These are phyloP conservation scores for Drosophila meridionalis DNA, from an alignment of 2,888 invertebrate species.

Conservation along the genomic window DNA sequence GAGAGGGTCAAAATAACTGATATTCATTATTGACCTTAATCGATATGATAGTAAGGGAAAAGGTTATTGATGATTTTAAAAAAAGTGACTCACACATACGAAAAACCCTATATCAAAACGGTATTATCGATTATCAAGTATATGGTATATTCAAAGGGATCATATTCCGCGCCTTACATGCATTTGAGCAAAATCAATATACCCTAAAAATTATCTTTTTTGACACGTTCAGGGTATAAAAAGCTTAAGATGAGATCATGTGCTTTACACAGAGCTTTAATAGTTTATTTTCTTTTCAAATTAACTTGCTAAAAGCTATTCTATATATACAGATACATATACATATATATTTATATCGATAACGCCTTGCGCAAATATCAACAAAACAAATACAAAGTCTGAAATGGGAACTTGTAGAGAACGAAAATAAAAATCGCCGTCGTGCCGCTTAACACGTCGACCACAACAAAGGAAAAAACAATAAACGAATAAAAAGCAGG, in stretches of 20 bases:
- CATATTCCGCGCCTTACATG: neutral
- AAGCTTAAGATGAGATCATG: constrained; percentile 63
- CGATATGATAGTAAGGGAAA: neutral
- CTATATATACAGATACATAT: neutral
- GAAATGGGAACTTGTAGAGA: constrained; percentile 9
- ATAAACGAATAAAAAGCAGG: constrained; percentile 18
- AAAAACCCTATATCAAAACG: neutral
- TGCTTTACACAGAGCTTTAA: constrained; percentile 37
- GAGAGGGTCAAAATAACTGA: neutral
- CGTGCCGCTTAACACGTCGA: constrained; percentile 67
- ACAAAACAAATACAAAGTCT: constrained; percentile 46
- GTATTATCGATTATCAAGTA: neutral
- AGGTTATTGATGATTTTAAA: neutral
- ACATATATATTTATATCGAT: constrained; percentile 12
- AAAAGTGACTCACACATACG: neutral
- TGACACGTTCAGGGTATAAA: neutral
- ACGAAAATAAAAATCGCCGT: constrained; percentile 22
- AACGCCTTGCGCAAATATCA: constrained; percentile 59
- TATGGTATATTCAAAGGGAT: neutral
- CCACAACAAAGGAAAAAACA: constrained; percentile 48
- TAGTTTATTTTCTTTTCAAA: constrained; percentile 53
- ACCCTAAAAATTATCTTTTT: neutral
- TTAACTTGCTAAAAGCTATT: constrained; percentile 51
- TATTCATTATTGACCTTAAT: neutral
- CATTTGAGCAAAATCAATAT: neutral